A percentile compares a stretch with the other conserved stretches of the same genome.
These are phyloP conservation scores for Pitangus sulphuratus DNA, from an alignment of 2,797 vertebrate genomes.

Conservation along the genomic window DNA sequence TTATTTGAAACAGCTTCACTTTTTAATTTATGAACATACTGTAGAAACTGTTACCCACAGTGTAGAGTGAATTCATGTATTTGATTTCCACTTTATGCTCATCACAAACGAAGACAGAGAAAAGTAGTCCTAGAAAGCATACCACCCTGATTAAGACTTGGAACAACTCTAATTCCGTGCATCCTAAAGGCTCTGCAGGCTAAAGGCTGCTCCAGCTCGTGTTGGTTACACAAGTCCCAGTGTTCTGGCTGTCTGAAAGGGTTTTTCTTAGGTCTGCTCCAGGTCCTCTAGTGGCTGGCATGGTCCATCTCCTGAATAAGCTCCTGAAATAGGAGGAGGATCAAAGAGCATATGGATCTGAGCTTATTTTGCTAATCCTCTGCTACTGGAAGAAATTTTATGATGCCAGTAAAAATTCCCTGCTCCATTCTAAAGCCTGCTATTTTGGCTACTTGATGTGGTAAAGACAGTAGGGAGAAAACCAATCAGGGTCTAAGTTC, in stretches of 20 bases:
- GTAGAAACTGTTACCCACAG: neutral
- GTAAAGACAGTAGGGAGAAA: neutral
- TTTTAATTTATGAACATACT: neutral
- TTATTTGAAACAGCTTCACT: neutral
- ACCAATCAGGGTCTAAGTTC: neutral
- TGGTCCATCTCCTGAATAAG: neutral
- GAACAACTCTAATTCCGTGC: neutral
- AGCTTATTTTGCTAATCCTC: neutral
- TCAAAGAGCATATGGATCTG: neutral
- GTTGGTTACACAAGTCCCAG: neutral
- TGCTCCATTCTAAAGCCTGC: neutral
- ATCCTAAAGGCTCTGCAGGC: neutral
- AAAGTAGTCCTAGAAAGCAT: neutral
- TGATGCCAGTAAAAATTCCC: neutral
- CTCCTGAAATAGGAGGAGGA: neutral
- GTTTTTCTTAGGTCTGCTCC: neutral
- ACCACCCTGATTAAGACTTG: neutral
- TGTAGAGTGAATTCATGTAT: neutral
- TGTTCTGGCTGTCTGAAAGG: neutral
- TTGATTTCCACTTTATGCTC: neutral
- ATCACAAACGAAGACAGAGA: neutral
- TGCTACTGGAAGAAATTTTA: neutral
- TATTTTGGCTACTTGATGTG: neutral
- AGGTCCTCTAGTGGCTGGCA: neutral
- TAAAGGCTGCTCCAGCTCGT: neutral